These are phyloP conservation scores for Scopus umbretta DNA, from an alignment of 2,113 vertebrate species.

Conservation along the genomic window DNA sequence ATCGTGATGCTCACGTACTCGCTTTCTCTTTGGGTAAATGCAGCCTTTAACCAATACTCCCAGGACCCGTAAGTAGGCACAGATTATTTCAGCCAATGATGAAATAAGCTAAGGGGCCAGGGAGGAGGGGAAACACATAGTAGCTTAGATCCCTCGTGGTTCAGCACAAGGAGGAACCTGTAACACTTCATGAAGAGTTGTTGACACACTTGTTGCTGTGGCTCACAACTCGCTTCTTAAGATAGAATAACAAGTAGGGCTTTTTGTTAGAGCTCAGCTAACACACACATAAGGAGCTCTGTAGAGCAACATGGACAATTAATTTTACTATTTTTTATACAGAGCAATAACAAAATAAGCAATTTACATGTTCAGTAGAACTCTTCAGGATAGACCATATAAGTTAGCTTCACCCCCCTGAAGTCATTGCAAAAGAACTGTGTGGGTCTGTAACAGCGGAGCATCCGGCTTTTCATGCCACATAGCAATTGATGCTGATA, in stretches of 20 bases:
- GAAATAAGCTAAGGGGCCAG: background rate
- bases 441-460: background rate
- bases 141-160: background rate
- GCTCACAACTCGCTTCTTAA: background rate
- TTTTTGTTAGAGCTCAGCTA: background rate
- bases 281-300: background rate
- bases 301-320: background rate
- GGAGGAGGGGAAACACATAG: background rate
- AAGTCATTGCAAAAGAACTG: accelerated
- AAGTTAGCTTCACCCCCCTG: background rate
- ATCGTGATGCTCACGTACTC: accelerated
- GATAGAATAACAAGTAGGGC: background rate
- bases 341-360: background rate
- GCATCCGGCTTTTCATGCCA: background rate
- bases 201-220: background rate
- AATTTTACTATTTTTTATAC: background rate
- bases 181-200: background rate
- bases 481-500: background rate
- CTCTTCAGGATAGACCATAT: background rate
- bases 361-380: background rate
- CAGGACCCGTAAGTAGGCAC: background rate
- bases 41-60: background rate
- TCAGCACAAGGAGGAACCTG: background rate
- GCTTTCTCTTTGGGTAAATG: background rate
- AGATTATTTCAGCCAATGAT: background rate